Evolutionary conservation across 2,888 invertebrate genomes (phyloP).

Genomic region (Rhopalosiphum nymphaeae): DNA sequence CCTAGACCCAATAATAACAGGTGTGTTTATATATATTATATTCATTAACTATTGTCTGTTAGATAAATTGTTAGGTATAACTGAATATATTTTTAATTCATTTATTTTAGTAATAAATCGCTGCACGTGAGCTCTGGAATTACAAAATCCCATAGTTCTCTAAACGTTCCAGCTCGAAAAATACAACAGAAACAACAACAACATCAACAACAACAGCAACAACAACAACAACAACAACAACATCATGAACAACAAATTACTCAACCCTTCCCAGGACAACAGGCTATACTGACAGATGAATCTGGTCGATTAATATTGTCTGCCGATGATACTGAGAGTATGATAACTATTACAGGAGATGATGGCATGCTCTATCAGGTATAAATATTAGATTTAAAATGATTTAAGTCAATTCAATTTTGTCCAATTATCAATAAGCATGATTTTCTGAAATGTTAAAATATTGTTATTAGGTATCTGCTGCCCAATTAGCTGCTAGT

Average conservation of each 20-base stretch:
- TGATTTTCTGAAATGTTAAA: not conserved
- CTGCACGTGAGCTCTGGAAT: slow-evolving; percentile 57
- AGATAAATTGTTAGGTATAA: not conserved
- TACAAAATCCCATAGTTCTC: slow-evolving; percentile 58
- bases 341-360: slow-evolving; percentile 85
- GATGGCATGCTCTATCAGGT: slow-evolving; percentile 86
- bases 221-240: slow-evolving; percentile 46
- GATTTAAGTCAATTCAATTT: not conserved
- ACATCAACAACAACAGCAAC: slow-evolving; percentile 24
- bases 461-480: slow-evolving; percentile 74
- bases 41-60: not conserved
- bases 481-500: slow-evolving; percentile 79
- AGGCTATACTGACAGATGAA: slow-evolving; percentile 52
- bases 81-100: not conserved
- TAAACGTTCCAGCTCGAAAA: slow-evolving; percentile 66
- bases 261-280: slow-evolving; percentile 47
- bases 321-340: slow-evolving; percentile 71
- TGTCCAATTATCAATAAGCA: not conserved
- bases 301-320: slow-evolving; percentile 59
- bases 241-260: slow-evolving; percentile 47
- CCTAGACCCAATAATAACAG: slow-evolving; percentile 49
- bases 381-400: slow-evolving; percentile 44
- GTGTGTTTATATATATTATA: not conserved
- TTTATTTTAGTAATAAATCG: slow-evolving; percentile 57
- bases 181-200: slow-evolving; percentile 58